Conservation (phyloP, 2,888 invertebrate species). For the Brenthis daphne region DNA sequence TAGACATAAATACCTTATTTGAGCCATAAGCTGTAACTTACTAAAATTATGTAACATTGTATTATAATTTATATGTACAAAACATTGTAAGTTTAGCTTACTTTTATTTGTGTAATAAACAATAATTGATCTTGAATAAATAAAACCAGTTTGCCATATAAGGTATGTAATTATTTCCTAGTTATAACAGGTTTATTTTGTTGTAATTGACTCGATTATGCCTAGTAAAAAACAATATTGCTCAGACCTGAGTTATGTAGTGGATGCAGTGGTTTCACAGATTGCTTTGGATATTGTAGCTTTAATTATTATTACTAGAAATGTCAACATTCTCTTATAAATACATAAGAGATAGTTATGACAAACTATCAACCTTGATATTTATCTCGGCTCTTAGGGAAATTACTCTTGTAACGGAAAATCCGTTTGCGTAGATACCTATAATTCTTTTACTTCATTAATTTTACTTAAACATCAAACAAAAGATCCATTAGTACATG, state of each 20-base stretch:
- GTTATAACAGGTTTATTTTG: constrained; percentile 22
- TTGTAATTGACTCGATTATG: constrained; percentile 3
- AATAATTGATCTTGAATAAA: constrained; percentile 16
- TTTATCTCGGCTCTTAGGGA: neutral
- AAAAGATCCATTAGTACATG: too few species aligned
- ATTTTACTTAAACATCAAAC: too few species aligned
- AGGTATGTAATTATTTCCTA: constrained; percentile 23
- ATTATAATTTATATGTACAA: neutral
- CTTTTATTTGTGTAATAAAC: constrained; percentile 12
- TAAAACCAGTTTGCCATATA: constrained; percentile 21
- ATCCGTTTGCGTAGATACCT: neutral
- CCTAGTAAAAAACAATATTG: neutral
- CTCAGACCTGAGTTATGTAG: neutral
- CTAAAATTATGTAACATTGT: neutral
- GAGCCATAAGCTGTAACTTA: neutral
- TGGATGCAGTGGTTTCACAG: neutral
- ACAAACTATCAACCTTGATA: constrained; percentile 2
- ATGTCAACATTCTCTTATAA: constrained; percentile 1
- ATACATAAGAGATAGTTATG: constrained; percentile 4
- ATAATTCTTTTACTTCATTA: neutral
- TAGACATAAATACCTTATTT: too few species aligned
- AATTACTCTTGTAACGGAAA: constrained; percentile 1
- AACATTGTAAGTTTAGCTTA: neutral
- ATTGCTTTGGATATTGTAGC: constrained; percentile 2
- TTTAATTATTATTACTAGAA: neutral